Base-by-base conservation (phyloP, 2,113 vertebrate species). In the Greenwoodochromis staneri region DNA sequence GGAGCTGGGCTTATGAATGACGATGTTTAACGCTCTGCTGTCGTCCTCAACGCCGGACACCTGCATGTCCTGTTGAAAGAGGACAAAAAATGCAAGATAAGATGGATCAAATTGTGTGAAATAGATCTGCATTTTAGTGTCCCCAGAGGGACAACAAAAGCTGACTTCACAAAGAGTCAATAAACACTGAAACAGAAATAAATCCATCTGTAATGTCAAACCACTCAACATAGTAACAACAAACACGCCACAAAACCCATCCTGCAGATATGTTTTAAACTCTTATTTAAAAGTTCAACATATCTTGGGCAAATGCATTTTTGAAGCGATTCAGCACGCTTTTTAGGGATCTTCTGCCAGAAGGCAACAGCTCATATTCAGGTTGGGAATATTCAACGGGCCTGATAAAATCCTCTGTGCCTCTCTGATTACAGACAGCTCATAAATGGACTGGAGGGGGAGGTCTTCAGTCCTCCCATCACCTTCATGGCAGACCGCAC, bases 1-100 rank as follows among this genome's bases (percentile, higher is more conserved):
- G 45, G 99, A 98, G 2, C 98, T 97, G 42, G 99, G 99, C 91
- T 99, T 99, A 89, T 99, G 99, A 89, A 99, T 99, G 17, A 97
- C 97, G 9, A 99, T 99, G 87, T 98, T 99, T 86, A 99, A 93
- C 21, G 98, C 98, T 49, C 99, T 96, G 91, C 98, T 99, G 95
- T 99, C 99, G 1, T 99, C 99, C 92, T 99, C 98, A 2, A 99
- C 98, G 0, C 99, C 98, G 0, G 98, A 99, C 91, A 99, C 99
- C 94, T 99, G 98, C 98, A 99, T 99, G 94, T 99, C 99, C 99
- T 99, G 93, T 31, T 42, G 8, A 80, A 29, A 55, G 16, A 89
- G 16, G 45, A 31, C 6, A 8, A 49, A 49, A 49, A 31, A 49
- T 31, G 42, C 4, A 10, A 61, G 14, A 21, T 7, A n/a, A 80